Evolutionary conservation across 2,113 vertebrate genomes (phyloP).

Genomic region (Odocoileus virginianus): DNA sequence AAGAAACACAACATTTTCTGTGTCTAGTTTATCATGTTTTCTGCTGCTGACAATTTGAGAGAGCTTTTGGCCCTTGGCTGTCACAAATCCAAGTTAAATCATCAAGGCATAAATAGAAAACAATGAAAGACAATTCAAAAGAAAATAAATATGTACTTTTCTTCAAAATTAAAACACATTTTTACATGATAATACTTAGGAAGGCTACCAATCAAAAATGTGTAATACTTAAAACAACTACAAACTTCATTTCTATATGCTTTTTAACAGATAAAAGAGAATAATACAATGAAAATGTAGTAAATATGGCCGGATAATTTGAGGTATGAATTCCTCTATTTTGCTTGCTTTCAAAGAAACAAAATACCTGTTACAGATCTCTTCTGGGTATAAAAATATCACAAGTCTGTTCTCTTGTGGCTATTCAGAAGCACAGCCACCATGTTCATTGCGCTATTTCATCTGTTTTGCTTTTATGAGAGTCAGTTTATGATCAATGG

Average conservation of each 20-base stretch:
- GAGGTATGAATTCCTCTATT: slow-evolving; percentile 82
- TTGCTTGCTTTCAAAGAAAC: slow-evolving; percentile 81
- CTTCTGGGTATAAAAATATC: slow-evolving; percentile 85
- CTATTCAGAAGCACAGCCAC: slow-evolving; percentile 71
- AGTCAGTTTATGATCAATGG: slow-evolving; percentile 79
- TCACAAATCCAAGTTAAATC: slow-evolving; percentile 78
- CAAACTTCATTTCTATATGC: slow-evolving; percentile 72
- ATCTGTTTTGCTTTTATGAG: slow-evolving; percentile 39
- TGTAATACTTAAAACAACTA: slow-evolving; percentile 74
- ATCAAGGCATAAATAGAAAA: slow-evolving; percentile 82
- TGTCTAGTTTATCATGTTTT: slow-evolving; percentile 55
- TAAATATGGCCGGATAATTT: slow-evolving; percentile 81
- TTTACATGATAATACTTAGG: slow-evolving; percentile 75
- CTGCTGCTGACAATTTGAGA: slow-evolving; percentile 51
- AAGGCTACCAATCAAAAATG: slow-evolving; percentile 75
- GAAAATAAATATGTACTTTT: slow-evolving; percentile 83
- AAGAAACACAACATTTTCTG: slow-evolving; percentile 53
- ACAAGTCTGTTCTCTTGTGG: slow-evolving; percentile 77
- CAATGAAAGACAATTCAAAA: slow-evolving; percentile 71
- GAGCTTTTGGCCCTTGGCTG: slow-evolving; percentile 81
- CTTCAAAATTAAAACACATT: slow-evolving; percentile 76
- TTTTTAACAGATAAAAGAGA: slow-evolving; percentile 75
- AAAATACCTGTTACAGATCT: slow-evolving; percentile 83
- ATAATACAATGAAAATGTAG: slow-evolving; percentile 77
- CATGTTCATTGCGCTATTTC: slow-evolving; percentile 42